Evolutionary conservation across 2,888 invertebrate genomes (phyloP).

Genomic region (Desoria tigrina): DNA sequence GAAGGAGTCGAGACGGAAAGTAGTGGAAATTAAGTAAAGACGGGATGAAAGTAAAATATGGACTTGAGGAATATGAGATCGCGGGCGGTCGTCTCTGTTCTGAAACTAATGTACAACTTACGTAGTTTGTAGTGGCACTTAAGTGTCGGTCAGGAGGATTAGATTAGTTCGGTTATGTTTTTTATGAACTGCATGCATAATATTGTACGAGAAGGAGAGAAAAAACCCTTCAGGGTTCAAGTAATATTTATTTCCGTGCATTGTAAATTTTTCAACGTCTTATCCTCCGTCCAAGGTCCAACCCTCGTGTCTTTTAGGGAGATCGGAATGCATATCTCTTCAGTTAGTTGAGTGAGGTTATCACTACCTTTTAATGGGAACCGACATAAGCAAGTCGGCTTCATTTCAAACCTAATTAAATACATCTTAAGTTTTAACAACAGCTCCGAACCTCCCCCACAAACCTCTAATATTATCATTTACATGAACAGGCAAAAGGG

Average conservation of each 20-base stretch:
- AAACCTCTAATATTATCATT: neutral
- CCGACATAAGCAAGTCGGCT: slow-evolving; percentile 45
- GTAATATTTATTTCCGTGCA: neutral
- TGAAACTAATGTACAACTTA: slow-evolving; percentile 34
- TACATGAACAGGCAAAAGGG: neutral
- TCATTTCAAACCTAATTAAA: slow-evolving; percentile 46
- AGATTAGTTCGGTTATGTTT: slow-evolving; percentile 35
- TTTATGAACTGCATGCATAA: slow-evolving; percentile 29
- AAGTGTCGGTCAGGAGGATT: slow-evolving; percentile 40
- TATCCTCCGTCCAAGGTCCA: slow-evolving; percentile 5
- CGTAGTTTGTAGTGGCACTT: slow-evolving; percentile 43
- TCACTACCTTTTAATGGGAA: slow-evolving; percentile 28
- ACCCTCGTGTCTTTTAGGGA: slow-evolving; percentile 13
- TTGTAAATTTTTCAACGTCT: slow-evolving; percentile 15
- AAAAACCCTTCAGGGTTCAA: neutral
- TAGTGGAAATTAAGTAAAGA: slow-evolving; percentile 17
- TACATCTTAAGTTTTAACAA: slow-evolving; percentile 43
- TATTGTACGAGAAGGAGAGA: slow-evolving; percentile 15
- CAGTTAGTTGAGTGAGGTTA: slow-evolving; percentile 9
- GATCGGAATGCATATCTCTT: slow-evolving; percentile 8
- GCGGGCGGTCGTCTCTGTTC: slow-evolving; percentile 47
- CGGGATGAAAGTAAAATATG: slow-evolving; percentile 19
- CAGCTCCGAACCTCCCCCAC: slow-evolving; percentile 35
- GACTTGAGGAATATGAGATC: slow-evolving; percentile 35
- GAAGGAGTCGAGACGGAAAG: neutral